These are phyloP conservation scores for Coboldia fuscipes DNA, from an alignment of 1,140 invertebrate species.

Conservation along the genomic window DNA sequence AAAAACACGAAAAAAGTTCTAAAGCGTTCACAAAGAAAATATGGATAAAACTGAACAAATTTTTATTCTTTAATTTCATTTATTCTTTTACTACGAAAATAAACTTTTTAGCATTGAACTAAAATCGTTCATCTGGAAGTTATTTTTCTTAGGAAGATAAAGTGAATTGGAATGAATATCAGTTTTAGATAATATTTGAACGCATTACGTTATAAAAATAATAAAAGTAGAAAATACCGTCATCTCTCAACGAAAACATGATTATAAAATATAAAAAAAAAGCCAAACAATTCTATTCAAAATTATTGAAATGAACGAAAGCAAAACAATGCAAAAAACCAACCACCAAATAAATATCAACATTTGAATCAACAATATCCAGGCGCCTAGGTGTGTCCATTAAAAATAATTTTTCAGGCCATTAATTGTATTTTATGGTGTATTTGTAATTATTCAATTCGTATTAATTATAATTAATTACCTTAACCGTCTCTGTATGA, in stretches of 20 bases:
- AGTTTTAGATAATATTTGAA: too few relatives aligned
- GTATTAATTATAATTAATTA: too few relatives aligned
- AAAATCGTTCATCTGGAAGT: too few relatives aligned
- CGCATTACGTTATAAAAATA: too few relatives aligned
- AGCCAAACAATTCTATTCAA: background rate
- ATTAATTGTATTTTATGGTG: too few relatives aligned
- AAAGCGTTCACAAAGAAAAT: background rate
- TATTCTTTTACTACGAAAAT: background rate
- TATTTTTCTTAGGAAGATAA: too few relatives aligned
- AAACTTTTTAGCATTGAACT: background rate
- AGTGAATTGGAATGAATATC: too few relatives aligned
- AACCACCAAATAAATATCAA: slow-evolving; percentile 1
- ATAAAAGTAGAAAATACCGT: too few relatives aligned
- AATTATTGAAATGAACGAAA: background rate
- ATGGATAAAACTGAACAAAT: background rate
- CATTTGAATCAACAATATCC: slow-evolving; percentile 1
- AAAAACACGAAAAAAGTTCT: background rate
- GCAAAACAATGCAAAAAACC: background rate
- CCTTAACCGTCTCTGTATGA: too few relatives aligned
- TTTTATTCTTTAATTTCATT: background rate
- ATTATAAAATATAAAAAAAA: background rate
- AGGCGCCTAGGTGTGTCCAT: slow-evolving; percentile 5
- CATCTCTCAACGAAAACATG: too few relatives aligned
- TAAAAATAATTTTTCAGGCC: too few relatives aligned
- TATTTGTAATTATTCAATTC: too few relatives aligned